These are phyloP conservation scores for Zhuqinia jingwanae DNA, from an alignment of 2,888 invertebrate genomes.

Conservation along the genomic window DNA sequence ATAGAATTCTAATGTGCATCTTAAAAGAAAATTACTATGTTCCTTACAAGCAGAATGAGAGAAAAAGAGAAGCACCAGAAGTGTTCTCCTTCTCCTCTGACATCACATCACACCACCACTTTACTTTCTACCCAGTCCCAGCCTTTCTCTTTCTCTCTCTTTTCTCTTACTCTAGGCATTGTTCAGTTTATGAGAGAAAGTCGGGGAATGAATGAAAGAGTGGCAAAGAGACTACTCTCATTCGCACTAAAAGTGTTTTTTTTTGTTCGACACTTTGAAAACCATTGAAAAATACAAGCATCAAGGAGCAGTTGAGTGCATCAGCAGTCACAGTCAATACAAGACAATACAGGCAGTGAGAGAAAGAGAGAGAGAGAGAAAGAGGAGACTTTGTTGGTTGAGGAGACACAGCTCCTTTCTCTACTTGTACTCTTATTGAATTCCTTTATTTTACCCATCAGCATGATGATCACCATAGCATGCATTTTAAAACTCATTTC, in stretches of 20 bases:
- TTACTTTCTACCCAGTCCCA: constrained; percentile 25
- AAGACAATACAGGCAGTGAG: constrained; percentile 53
- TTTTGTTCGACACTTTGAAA: constrained; percentile 39
- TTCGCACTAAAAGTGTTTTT: constrained; percentile 40
- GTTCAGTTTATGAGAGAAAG: not conserved
- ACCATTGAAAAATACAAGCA: constrained; percentile 44
- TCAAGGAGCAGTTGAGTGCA: constrained; percentile 48
- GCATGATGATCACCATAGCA: no score
- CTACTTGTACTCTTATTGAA: no score
- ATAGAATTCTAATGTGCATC: constrained; percentile 68
- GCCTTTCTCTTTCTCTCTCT: not conserved
- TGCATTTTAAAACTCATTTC: no score
- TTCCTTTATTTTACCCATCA: no score
- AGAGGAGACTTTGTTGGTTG: no score
- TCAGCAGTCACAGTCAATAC: constrained; percentile 50
- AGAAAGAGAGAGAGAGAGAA: no score
- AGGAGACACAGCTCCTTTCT: no score
- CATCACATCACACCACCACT: not conserved
- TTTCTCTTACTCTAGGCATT: not conserved
- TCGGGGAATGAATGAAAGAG: not conserved
- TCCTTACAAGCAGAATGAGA: no score
- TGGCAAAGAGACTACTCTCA: constrained; percentile 16
- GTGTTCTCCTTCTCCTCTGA: no score
- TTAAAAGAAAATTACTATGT: constrained; percentile 49
- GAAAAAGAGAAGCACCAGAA: not conserved